These are phyloP conservation scores for Montipora sp. DNA, from an alignment of 64 coral and sea anemone genomes.

Conservation along the genomic window DNA sequence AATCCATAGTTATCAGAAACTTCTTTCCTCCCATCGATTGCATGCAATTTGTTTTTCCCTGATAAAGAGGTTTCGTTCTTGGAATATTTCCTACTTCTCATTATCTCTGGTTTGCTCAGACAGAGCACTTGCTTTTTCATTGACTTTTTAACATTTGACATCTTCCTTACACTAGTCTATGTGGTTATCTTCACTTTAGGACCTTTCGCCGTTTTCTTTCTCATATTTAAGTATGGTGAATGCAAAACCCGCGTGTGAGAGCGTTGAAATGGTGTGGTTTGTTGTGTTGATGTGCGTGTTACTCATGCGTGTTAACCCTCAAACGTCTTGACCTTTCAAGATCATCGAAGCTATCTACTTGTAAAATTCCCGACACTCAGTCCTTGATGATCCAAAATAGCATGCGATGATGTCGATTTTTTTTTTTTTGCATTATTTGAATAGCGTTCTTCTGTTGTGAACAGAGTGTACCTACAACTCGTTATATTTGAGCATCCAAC, in stretches of 20 bases:
- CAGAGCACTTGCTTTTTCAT: background rate
- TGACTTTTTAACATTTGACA: background rate
- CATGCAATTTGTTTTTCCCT: conserved; percentile 4
- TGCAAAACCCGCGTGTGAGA: background rate
- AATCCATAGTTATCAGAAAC: conserved; percentile 8
- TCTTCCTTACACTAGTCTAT: background rate
- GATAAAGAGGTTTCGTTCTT: conserved; percentile 15
- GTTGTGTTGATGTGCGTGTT: conserved; percentile 15
- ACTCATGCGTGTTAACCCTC: background rate
- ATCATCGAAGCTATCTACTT: background rate
- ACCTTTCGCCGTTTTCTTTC: no score
- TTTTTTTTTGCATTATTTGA: background rate
- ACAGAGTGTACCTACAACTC: background rate
- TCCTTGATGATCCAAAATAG: background rate
- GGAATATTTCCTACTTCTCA: background rate
- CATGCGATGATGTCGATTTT: background rate
- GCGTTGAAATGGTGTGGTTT: conserved; percentile 15
- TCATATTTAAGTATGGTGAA: background rate
- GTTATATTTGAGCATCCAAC: background rate
- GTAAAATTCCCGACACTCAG: background rate
- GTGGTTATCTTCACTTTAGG: background rate
- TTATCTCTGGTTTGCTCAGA: background rate
- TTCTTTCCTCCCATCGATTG: background rate
- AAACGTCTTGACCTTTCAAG: conserved; percentile 26
- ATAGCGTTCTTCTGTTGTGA: background rate